Base-by-base conservation (phyloP, 2,113 vertebrate species). In the Alexandromys fortis region DNA sequence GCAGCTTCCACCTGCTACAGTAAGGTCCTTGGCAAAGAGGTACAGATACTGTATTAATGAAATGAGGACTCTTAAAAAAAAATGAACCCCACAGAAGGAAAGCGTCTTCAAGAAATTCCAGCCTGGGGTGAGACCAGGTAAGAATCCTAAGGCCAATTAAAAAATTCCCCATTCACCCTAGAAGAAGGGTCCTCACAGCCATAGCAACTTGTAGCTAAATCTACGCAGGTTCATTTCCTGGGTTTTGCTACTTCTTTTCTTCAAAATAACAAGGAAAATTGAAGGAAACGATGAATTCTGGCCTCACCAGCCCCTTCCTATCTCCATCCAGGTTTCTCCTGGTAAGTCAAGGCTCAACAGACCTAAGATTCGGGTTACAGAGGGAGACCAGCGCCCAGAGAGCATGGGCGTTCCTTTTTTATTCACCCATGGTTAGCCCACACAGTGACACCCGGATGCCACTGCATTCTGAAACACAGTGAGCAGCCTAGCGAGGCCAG, bases 401-500 rank as follows among this genome's bases (percentile, higher is more conserved):
- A 79, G 19, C 85, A 21, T 42, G 0, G 1, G 55, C 24, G 38
- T 63, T 58, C n/a, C 13, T 45, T 65, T 65, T 86, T 45, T 33
- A 47, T 35, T 35, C 3, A 24, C 47, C 10, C 72, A 55, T 7
- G 16, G 17, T 9, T 68, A 73, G 78, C 49, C 45, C 67, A 65
- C 33, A 81, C 0, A 38, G 33, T 52, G 30, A 30, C 30, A 12
- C 87, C 26, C 7, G 35, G n/a, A 63, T 83, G 49, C 38, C 11
- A 35, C 86, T 28, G 21, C n/a, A 89, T 72, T 58, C 72, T 78
- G 3, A 94, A 93, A 63, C 55, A 92, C 28, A 94, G 79, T 68
- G 70, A 65, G 45, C 61, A 75, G n/a, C 61, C 81, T 72, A 90
- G 75, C 52, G 11, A 58, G 28, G 8, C n/a, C 49, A 90, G 76